These are phyloP conservation scores for Sebastes taczanowskii DNA, from an alignment of 2,797 vertebrate genomes.

Conservation along the genomic window DNA sequence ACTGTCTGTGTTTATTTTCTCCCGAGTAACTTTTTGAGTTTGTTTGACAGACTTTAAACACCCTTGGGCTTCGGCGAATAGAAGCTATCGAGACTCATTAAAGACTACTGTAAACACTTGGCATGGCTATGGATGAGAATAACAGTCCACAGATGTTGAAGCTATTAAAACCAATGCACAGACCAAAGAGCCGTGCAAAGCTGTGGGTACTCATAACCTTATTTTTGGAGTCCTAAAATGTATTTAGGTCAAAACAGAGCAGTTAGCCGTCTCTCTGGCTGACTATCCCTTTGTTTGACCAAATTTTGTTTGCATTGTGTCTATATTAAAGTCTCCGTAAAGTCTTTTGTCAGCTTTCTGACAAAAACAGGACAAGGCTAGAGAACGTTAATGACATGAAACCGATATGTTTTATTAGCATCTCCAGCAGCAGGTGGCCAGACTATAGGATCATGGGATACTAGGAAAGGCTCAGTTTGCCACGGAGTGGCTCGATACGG, in stretches of 20 bases:
- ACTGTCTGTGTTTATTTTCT: constrained; percentile 51
- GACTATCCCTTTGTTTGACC: constrained; percentile 13
- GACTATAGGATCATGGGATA: constrained; percentile 30
- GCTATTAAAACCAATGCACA: background rate
- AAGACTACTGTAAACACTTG: constrained; percentile 37
- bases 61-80: background rate
- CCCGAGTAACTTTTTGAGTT: constrained; percentile 27
- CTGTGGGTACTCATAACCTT: background rate
- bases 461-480: background rate
- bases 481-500: background rate
- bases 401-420: constrained; percentile 36
- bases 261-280: background rate
- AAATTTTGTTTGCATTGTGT: background rate
- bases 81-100: constrained; percentile 2
- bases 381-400: constrained; percentile 39
- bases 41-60: constrained; percentile 56
- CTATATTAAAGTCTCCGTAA: background rate
- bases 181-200: background rate
- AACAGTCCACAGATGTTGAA: constrained; percentile 4
- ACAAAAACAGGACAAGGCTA: background rate
- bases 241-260: background rate
- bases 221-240: background rate
- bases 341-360: background rate
- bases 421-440: constrained; percentile 48
- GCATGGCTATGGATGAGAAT: constrained; percentile 16